Evolutionary conservation across 1,140 invertebrate genomes (phyloP).

Genomic region (Nebria ingens): DNA sequence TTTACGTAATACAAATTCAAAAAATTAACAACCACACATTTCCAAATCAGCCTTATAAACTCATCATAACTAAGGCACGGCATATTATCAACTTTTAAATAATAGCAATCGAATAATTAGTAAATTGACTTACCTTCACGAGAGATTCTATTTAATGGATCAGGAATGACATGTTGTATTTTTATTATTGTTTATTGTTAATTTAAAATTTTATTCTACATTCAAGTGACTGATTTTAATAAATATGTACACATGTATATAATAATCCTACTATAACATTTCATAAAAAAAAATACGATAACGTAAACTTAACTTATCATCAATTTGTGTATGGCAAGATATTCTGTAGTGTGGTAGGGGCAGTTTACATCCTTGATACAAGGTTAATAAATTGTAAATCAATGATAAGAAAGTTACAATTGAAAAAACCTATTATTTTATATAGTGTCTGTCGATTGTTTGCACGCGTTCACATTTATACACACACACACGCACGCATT

Average conservation of each 20-base stretch:
- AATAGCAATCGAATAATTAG: too few relatives aligned
- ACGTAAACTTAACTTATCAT: not conserved
- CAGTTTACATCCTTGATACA: constrained; percentile 28
- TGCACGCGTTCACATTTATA: not conserved
- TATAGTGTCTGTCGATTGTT: constrained; percentile 1
- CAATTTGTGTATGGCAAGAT: constrained; percentile 2
- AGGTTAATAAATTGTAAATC: constrained; percentile 20
- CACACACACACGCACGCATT: not conserved
- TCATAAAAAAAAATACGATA: not conserved
- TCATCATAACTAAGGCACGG: too few relatives aligned
- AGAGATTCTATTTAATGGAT: too few relatives aligned
- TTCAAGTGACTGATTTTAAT: constrained; percentile 4
- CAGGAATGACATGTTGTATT: too few relatives aligned
- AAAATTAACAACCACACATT: too few relatives aligned
- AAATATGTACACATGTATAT: constrained; percentile 1
- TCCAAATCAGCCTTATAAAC: too few relatives aligned
- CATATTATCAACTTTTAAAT: too few relatives aligned
- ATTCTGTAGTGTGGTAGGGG: not conserved
- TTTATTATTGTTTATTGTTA: constrained; percentile 1
- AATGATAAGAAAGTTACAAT: constrained; percentile 14
- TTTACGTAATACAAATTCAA: too few relatives aligned
- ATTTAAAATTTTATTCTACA: not conserved
- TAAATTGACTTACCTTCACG: too few relatives aligned
- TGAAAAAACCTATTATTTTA: constrained; percentile 10
- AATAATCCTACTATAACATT: not conserved